These are phyloP conservation scores for Leucophenga varia DNA, from an alignment of 1,140 invertebrate species.

Conservation along the genomic window DNA sequence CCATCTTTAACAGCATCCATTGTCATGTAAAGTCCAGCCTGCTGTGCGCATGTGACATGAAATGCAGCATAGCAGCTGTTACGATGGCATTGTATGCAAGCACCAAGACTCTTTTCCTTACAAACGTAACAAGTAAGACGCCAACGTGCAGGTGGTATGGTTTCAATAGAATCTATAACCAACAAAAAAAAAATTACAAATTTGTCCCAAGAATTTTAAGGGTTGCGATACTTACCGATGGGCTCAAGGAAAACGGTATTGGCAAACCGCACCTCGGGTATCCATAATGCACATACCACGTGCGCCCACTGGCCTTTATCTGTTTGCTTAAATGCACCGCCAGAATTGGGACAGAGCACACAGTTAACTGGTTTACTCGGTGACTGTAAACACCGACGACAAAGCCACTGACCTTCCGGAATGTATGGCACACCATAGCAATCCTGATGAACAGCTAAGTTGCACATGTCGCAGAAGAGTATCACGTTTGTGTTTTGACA, in stretches of 20 bases:
- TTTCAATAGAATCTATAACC: conserved; percentile 86
- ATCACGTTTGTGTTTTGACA: conserved; percentile 66
- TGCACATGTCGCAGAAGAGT: conserved; percentile 99
- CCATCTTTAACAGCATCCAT: conserved; percentile 88
- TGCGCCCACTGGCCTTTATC: conserved; percentile 96
- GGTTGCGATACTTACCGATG: conserved; percentile 68
- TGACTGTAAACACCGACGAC: conserved; percentile 90
- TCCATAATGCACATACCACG: conserved; percentile 98
- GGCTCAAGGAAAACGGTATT: conserved; percentile 98
- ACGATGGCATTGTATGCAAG: conserved; percentile 98
- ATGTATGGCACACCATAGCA: conserved; percentile 99
- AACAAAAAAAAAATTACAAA: conserved; percentile 2
- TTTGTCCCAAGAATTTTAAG: too few relatives aligned
- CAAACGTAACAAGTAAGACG: conserved; percentile 95
- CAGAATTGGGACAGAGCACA: conserved; percentile 95
- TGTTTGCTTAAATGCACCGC: conserved; percentile 98
- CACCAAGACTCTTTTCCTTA: conserved; percentile 89
- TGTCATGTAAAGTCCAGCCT: conserved; percentile 93
- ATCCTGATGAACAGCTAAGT: conserved; percentile 97
- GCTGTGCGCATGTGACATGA: conserved; percentile 98
- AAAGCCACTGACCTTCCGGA: conserved; percentile 98
- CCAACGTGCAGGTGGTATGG: conserved; percentile 93
- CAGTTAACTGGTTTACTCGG: conserved; percentile 95
- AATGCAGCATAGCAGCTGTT: conserved; percentile 96
- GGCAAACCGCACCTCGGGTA: conserved; percentile 97